Percentiles rank a stretch among this genome's conserved stretches.
Conservation (phyloP, 64 coral and sea anemone species). For the Anthopleura sola region DNA sequence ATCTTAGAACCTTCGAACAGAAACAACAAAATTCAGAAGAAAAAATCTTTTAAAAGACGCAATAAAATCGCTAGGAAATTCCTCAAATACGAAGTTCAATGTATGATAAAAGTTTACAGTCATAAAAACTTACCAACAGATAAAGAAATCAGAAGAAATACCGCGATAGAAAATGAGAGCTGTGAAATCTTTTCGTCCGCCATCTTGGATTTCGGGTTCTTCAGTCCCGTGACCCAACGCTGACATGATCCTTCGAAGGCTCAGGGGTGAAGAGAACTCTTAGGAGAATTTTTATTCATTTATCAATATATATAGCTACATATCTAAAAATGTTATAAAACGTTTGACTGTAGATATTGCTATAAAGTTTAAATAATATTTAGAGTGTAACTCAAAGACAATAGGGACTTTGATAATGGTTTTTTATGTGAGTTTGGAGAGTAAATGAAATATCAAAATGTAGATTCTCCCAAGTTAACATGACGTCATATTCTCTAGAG, state of each 20-base stretch:
- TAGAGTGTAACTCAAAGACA: neutral
- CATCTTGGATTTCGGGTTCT: conserved; percentile 5
- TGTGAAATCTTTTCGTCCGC: neutral
- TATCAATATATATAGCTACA: neutral
- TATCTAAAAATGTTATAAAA: no score
- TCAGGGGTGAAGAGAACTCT: neutral
- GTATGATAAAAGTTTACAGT: neutral
- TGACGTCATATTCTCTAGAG: conserved; percentile 51
- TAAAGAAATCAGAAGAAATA: neutral
- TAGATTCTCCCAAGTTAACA: conserved; percentile 21
- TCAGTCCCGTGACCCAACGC: conserved; percentile 29
- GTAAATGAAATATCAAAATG: neutral
- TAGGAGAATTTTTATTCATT: neutral
- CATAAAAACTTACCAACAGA: neutral
- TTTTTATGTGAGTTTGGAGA: neutral
- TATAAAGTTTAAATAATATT: neutral
- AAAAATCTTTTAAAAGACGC: neutral
- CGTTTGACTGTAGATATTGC: no score
- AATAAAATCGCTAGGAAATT: neutral
- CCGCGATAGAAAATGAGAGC: neutral
- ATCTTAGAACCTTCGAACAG: neutral
- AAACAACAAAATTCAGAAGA: neutral
- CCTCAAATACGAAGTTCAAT: neutral
- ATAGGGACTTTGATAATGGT: neutral
- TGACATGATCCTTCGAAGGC: conserved; percentile 9